phyloP scores from a whole-genome alignment of 2,888 invertebrate genomes.

The Spilosoma lubricipeda region DNA sequence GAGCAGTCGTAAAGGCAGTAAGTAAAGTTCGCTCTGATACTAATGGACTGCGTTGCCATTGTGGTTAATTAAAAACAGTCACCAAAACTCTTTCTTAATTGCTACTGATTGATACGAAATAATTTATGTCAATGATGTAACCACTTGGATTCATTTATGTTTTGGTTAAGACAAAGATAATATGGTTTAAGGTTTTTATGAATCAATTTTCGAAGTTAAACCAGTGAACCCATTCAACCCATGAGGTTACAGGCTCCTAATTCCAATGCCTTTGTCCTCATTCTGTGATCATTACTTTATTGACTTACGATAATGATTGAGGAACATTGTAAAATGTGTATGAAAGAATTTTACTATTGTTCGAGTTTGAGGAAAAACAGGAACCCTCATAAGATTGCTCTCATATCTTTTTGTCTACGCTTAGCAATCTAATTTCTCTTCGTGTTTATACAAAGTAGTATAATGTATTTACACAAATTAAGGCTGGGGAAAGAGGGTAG shows the following conservation, averaged over 20 bases:
- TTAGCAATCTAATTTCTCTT: not conserved
- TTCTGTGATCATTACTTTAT: too few species aligned
- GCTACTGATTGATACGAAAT: slow-evolving; percentile 8
- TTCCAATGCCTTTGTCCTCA: not conserved
- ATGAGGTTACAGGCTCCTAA: not conserved
- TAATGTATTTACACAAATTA: not conserved
- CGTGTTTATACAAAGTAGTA: not conserved
- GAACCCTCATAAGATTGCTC: not conserved
- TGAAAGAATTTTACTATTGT: not conserved
- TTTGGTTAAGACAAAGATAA: not conserved
- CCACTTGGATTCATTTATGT: not conserved
- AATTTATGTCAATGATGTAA: not conserved
- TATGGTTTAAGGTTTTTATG: not conserved
- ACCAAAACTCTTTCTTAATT: slow-evolving; percentile 7
- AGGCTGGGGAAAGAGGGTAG: not conserved
- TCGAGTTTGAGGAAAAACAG: not conserved
- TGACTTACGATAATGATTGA: not conserved
- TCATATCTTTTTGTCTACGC: not conserved
- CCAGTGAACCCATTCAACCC: not conserved
- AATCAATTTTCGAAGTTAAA: not conserved
- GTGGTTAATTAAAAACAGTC: slow-evolving; percentile 12
- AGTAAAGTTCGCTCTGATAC: slow-evolving; percentile 4
- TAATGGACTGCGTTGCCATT: slow-evolving; percentile 1
- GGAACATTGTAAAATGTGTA: not conserved
- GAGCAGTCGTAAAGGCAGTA: not conserved